Base-by-base conservation (phyloP, 2,113 vertebrate genomes). In the Peromyscus californicus region DNA sequence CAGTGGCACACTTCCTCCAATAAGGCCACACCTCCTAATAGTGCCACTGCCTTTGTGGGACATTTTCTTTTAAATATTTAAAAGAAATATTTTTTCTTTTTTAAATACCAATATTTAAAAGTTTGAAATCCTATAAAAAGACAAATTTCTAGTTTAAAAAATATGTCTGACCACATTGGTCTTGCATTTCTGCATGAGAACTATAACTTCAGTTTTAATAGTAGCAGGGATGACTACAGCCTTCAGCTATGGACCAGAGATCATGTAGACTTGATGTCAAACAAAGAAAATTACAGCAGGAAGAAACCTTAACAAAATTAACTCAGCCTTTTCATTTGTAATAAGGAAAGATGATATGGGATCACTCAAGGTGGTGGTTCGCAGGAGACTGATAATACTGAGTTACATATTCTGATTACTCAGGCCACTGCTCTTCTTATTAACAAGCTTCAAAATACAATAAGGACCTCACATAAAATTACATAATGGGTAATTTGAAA, bases 71-170 rank as follows among this genome's bases (percentile, higher is more conserved):
- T n/a, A n/a, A 72, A 72, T 51, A 51, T 51, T 51, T 51, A 51
- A 51, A 51, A 51, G 48, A 51, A 51, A 51, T 51, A 51, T 9
- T 51, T 51, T 51, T 51, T 51, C 6, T 48, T 48, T 48, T 51
- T 51, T 51, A 51, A 51, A 51, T 51, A 51, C 48, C 8, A 39
- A 63, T 65, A 65, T 85, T 63, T 85, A 31, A 85, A 42, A 65
- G n/a, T 85, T 85, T 85, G n/a, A 45, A 31, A 85, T 45, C n/a
- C 59, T n/a, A 65, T 31, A 85, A 19, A 85, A 65, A 65, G n/a
- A 85, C 13, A 31, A 63, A 79, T 93, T 93, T 88, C n/a, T 93
- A 61, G 31, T 59, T 96, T 70, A 0, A 92, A 61, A 76, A 89
- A 48, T 85, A 90, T 11, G 39, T 76, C 29, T 78, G 11, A 59